Conservation (phyloP, 1,140 invertebrate genomes). For the Planococcus citri region DNA sequence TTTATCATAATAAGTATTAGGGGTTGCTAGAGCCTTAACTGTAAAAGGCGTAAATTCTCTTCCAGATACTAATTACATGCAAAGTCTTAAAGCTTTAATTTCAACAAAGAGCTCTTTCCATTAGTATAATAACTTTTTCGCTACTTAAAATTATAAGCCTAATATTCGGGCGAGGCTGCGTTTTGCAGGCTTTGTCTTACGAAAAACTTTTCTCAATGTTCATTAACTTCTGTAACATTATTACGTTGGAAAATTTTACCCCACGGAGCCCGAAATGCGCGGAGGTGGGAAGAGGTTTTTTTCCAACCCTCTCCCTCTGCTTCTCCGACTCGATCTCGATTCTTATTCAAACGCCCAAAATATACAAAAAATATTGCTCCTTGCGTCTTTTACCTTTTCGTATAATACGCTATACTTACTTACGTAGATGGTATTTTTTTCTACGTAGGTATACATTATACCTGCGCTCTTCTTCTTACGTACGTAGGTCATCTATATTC, state of each 20-base stretch:
- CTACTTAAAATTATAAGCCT: constrained; percentile 19
- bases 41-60: constrained; percentile 17
- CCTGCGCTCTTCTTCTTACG: not conserved
- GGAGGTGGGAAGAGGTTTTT: too few species aligned
- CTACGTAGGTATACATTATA: too few species aligned
- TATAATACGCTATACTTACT: too few species aligned
- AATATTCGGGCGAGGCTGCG: constrained; percentile 15
- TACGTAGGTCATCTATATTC: not conserved
- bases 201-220: constrained; percentile 20
- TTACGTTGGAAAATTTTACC: constrained; percentile 20
- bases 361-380: not conserved
- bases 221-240: constrained; percentile 19
- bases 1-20: constrained; percentile 19
- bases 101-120: constrained; percentile 20
- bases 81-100: constrained; percentile 20
- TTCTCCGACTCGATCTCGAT: too few species aligned
- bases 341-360: not conserved
- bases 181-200: constrained; percentile 14
- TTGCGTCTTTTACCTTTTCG: not conserved
- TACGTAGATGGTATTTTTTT: too few species aligned
- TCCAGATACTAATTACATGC: constrained; percentile 20
- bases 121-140: constrained; percentile 20
- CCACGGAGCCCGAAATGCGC: not conserved
- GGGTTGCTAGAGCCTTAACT: constrained; percentile 11
- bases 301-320: too few species aligned